Evolutionary conservation across 2,797 vertebrate genomes (phyloP), one percentile per base, ranked within the genome.

Genomic region (Cuculus canorus): DNA sequence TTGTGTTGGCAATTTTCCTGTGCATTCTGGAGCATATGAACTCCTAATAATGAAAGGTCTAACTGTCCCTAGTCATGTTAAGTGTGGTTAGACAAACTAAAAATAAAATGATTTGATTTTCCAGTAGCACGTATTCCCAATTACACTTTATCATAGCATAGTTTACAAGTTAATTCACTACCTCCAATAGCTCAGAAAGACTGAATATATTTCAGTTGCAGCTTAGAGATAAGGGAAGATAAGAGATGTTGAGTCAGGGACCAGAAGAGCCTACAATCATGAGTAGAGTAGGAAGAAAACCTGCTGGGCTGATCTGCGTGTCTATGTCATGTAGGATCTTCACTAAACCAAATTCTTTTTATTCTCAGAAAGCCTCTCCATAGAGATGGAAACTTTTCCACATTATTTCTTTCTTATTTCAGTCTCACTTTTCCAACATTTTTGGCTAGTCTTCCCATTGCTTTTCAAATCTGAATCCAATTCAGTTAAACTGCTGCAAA

Each of bases 31-130:
- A 95, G 93, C 94, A 90, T 95, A 86, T 91, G 88, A 95, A 92
- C 91, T 93, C 86, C 84, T 95, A 95, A 97, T 96, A 96, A 97
- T 83, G 82, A 88, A 92, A 96, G 91, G 95, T 93, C 95, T 96
- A 93, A 89, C 50, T 86, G 94, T 95, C 90, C 88, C 95, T 86
- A 90, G 93, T 86, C 59, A 32, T 93, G 92, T 93, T 94, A 96
- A 96, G 80, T 45, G 72, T 94, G 71, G 93, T 96, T 95, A 96
- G 93, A 79, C 73, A 92, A 89, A 82, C 94, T 88, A 95, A 94
- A 94, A 89, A 90, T 94, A 96, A 95, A 96, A 92, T 48, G 30
- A 84, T 69, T 88, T 95, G 80, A 89, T 96, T 90, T 96, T 92
- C 86, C 91, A 89, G 28, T 81, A 83, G 93, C 94, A 95, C 83